Evolutionary conservation across 2,797 vertebrate genomes (phyloP).

Genomic region (Coendou prehensilis): DNA sequence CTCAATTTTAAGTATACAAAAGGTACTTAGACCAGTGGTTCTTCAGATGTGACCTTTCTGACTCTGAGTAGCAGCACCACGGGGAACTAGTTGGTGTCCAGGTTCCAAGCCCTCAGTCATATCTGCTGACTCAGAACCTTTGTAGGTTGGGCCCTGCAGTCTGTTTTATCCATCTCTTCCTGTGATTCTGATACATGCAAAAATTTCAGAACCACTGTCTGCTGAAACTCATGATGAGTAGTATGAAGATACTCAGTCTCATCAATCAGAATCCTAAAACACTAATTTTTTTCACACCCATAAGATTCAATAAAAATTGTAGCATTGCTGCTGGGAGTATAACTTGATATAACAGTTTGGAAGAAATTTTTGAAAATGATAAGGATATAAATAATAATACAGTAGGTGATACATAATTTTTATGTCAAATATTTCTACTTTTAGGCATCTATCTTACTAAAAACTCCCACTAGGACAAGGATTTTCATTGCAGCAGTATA

Average conservation of each 20-base stretch:
- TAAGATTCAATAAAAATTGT: slow-evolving; percentile 11
- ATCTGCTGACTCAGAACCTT: background rate
- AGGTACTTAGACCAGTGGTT: background rate
- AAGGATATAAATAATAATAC: background rate
- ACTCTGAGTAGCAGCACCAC: background rate
- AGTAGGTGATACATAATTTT: background rate
- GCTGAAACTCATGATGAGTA: slow-evolving; percentile 28
- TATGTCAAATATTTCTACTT: slow-evolving; percentile 40
- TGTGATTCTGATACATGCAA: background rate
- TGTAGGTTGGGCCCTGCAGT: background rate
- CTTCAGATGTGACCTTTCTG: background rate
- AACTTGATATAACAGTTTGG: background rate
- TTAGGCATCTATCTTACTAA: background rate
- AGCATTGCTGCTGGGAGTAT: background rate
- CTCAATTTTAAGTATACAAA: background rate
- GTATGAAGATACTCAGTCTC: background rate
- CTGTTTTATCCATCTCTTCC: background rate
- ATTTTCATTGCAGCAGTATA: slow-evolving; percentile 1
- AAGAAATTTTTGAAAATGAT: background rate
- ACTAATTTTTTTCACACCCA: background rate
- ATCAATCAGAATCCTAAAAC: slow-evolving; percentile 42
- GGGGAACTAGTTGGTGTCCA: slow-evolving; percentile 20
- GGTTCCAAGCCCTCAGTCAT: background rate
- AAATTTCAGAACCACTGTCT: background rate
- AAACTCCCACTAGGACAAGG: background rate